Evolutionary conservation across 2,888 invertebrate genomes (phyloP).

Genomic region (Hecatera dysodea): DNA sequence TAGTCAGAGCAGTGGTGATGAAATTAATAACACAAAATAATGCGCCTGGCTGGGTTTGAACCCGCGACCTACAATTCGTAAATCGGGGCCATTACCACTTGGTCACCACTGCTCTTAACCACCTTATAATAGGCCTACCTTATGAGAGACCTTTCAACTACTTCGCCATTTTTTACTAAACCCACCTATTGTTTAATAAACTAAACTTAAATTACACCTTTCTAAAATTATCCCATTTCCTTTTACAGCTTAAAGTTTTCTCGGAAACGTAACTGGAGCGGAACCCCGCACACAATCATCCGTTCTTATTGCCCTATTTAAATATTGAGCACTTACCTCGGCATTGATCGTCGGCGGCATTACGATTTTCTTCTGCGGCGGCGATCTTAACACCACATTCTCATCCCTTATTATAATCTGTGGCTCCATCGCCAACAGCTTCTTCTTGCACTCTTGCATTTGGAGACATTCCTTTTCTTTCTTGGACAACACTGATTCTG

Average conservation of each 20-base stretch:
- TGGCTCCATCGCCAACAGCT: slow-evolving; percentile 86
- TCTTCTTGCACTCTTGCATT: slow-evolving; percentile 89
- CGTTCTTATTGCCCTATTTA: slow-evolving; percentile 59
- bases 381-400: slow-evolving; percentile 86
- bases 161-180: too few species aligned
- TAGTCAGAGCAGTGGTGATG: too few species aligned
- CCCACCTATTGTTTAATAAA: background rate
- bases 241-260: slow-evolving; percentile 19
- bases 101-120: too few species aligned
- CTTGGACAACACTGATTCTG: slow-evolving; percentile 87
- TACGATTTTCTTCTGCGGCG: slow-evolving; percentile 89
- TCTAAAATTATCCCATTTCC: background rate
- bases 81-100: too few species aligned
- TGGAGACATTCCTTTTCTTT: slow-evolving; percentile 87
- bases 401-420: slow-evolving; percentile 89
- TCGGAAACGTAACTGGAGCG: slow-evolving; percentile 9
- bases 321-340: slow-evolving; percentile 80
- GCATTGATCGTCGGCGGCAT: slow-evolving; percentile 87
- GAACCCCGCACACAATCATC: slow-evolving; percentile 33
- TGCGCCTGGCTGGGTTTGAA: too few species aligned
- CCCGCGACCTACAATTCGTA: too few species aligned
- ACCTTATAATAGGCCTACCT: too few species aligned
- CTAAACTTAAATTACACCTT: slow-evolving; percentile 5
- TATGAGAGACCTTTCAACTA: too few species aligned
- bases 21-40: too few species aligned